phyloP scores from a whole-genome alignment of 2,888 invertebrate species.

The Scaptomyza parva region DNA sequence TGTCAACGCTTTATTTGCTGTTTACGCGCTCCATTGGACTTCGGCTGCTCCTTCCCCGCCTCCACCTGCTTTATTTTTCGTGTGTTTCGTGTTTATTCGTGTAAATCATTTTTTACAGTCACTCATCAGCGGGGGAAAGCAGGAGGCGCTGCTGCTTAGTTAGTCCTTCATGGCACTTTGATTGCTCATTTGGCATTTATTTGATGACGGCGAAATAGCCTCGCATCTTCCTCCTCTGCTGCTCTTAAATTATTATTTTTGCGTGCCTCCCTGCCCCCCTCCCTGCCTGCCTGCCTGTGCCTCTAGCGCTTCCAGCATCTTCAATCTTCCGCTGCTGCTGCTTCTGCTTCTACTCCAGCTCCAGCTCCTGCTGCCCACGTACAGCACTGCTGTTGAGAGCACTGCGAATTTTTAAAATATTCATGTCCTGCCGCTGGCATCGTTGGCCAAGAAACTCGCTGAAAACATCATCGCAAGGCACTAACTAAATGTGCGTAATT shows the following conservation, averaged over 20 bases:
- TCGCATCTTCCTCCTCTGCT: conserved; percentile 10
- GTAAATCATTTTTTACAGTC: conserved; percentile 75
- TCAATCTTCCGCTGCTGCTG: conserved; percentile 31
- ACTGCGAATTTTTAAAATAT: conserved; percentile 73
- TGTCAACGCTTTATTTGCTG: conserved; percentile 68
- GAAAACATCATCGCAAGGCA: conserved; percentile 61
- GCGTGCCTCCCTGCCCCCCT: conserved; percentile 46
- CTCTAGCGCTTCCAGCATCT: conserved; percentile 26
- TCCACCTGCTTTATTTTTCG: no score
- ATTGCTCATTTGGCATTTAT: conserved; percentile 82
- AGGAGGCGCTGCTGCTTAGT: conserved; percentile 59
- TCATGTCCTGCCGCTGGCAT: conserved; percentile 75
- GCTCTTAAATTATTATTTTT: conserved; percentile 75
- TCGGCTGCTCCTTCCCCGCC: not conserved
- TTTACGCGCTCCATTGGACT: conserved; percentile 72
- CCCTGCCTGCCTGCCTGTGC: no score
- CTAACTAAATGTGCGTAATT: conserved; percentile 80
- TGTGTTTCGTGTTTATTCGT: conserved; percentile 73
- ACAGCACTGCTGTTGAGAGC: conserved; percentile 48
- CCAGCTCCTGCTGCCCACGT: conserved; percentile 47
- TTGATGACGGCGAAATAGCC: conserved; percentile 64
- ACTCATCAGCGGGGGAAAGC: conserved; percentile 55
- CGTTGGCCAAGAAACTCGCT: conserved; percentile 54
- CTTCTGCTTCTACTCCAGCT: conserved; percentile 8
- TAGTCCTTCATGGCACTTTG: conserved; percentile 79